Percentiles rank a stretch among this genome's conserved stretches.
phyloP scores from a whole-genome alignment of 1,140 invertebrate species.

The Platorchestia sp. region DNA sequence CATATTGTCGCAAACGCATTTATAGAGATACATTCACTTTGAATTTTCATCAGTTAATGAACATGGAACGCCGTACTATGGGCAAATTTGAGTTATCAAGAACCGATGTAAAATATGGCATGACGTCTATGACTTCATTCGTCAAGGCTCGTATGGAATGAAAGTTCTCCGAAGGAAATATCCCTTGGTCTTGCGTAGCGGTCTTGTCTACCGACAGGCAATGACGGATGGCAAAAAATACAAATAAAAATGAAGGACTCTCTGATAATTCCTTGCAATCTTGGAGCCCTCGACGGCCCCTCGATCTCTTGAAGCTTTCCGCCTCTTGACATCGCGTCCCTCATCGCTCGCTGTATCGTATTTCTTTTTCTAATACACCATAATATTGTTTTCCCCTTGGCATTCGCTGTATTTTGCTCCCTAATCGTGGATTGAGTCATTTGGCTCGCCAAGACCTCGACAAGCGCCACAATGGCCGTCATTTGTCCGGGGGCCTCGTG shows the following conservation, averaged over 20 bases:
- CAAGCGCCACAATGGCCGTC: constrained; percentile 44
- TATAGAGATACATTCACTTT: too few relatives aligned
- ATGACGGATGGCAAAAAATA: constrained; percentile 19
- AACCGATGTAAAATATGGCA: too few relatives aligned
- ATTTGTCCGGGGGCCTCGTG: constrained; percentile 22
- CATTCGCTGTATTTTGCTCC: constrained; percentile 50
- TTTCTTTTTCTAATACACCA: constrained; percentile 54
- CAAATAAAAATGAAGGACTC: not conserved
- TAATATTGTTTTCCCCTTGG: constrained; percentile 53
- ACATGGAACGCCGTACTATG: too few relatives aligned
- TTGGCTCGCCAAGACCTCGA: constrained; percentile 28
- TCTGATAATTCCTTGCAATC: constrained; percentile 51
- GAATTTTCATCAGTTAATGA: too few relatives aligned
- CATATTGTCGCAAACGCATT: too few relatives aligned
- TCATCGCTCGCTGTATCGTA: constrained; percentile 38
- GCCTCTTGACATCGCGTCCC: constrained; percentile 51
- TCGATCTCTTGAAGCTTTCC: constrained; percentile 55
- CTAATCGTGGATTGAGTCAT: constrained; percentile 53
- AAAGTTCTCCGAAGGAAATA: not conserved
- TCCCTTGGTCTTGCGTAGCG: not conserved
- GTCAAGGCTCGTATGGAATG: not conserved
- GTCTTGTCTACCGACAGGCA: not conserved
- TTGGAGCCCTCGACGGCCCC: constrained; percentile 42
- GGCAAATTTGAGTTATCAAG: too few relatives aligned
- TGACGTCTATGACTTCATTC: not conserved